Conservation (phyloP, 2,797 vertebrate genomes). For the Acomys russatus region DNA sequence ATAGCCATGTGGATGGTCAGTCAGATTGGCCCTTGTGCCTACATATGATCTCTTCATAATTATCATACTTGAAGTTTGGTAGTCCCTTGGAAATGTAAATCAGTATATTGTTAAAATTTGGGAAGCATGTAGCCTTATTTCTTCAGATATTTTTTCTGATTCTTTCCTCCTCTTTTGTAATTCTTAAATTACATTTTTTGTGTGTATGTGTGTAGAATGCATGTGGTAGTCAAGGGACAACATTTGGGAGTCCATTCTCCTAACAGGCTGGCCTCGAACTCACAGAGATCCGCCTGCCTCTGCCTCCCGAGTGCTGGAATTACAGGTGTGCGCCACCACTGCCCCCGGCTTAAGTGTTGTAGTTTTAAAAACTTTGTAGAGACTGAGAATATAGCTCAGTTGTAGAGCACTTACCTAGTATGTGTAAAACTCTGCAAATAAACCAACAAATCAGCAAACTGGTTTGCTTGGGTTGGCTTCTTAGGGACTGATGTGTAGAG, state of each 20-base stretch:
- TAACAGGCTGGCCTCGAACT: neutral
- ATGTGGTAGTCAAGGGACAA: too few species aligned
- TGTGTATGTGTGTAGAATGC: too few species aligned
- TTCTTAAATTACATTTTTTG: neutral
- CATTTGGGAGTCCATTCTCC: too few species aligned
- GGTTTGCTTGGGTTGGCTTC: neutral
- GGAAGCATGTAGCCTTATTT: neutral
- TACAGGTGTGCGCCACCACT: neutral
- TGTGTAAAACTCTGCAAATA: neutral
- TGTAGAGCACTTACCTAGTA: neutral
- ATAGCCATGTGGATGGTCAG: neutral
- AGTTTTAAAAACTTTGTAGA: constrained; percentile 30
- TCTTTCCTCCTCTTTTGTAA: neutral
- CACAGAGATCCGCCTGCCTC: neutral
- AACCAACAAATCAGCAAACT: neutral
- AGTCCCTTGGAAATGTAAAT: neutral
- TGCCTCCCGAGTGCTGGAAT: neutral
- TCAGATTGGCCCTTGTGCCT: neutral
- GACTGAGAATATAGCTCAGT: neutral
- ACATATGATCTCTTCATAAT: neutral
- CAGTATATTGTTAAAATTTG: neutral
- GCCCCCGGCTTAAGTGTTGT: neutral
- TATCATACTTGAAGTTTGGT: neutral
- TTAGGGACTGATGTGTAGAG: neutral
- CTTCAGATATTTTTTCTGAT: neutral